Base-by-base conservation (phyloP, 2,888 invertebrate species). In the Bugulina stolonifera region DNA sequence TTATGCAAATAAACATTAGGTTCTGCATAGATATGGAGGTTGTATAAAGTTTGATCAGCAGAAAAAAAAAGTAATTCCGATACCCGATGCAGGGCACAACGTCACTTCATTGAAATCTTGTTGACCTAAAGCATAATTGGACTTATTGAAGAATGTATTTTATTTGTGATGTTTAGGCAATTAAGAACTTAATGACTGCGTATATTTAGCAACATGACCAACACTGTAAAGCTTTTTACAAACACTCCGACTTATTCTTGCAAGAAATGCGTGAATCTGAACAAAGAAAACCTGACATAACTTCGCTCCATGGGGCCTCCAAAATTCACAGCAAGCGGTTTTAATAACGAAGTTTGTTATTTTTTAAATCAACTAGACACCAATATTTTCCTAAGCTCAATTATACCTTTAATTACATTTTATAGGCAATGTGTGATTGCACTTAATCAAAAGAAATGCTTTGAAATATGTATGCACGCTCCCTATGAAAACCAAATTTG, bases 381-480 rank as follows among this genome's bases (percentile, higher is more conserved):
- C 43, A 64, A 64, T 64, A 64, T 64, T 64, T 25, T 64, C 32
- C 3, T 64, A 64, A 64, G 32, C 5, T 32, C 10, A 27, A 32
- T 64, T 64, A 64, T 27, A 64, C 64, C 22, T 64, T 10, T 64
- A 64, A 64, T 64, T 64, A 64, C 64, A 64, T 32, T 64, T 64
- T 64, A 64, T 64, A 23, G 64, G 5, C 29, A 5, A 3, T 64
- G 32, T 27, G 14, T 32, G 25, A 64, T 5, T 64, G 64, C 27
- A 64, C 34, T 64, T 10, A 14, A 43, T 43, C 10, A 43, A 43
- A 43, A 43, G 43, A 43, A 43, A 43, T 43, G 43, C 43, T 43
- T 3, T 10, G 18, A 3, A 43, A 43, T 18, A 43, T 43, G 3
- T 43, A 64, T 34, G 64, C 64, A 64, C 64, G 32, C 64, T 64